Base-by-base conservation (phyloP, 2,113 vertebrate species). In the Monopterus albus region DNA sequence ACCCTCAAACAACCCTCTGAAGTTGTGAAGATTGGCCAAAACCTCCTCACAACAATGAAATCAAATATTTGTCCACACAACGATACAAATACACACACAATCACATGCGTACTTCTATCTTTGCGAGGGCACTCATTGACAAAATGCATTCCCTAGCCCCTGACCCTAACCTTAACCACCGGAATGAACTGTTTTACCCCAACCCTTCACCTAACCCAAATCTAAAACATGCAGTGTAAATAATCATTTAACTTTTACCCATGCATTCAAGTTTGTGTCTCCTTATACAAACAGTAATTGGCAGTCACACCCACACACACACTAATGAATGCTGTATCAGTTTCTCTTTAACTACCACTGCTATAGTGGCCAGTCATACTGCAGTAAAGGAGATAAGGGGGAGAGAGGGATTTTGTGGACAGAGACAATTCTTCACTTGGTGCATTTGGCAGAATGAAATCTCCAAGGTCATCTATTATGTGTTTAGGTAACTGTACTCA, bases 381-480 rank as follows among this genome's bases (percentile, higher is more conserved):
- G 67, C 71, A 84, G 64, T 45, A 65, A 60, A 71, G 38, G 17
- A 43, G 68, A 71, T 47, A 72, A 71, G 62, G 33, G 47, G 6
- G 26, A 62, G 58, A 31, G 31, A 58, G 33, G 33, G 20, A 67
- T 4, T 47, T n/a, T 38, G 28, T 57, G 74, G 53, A 77, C 51
- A 79, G 59, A 72, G 47, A 78, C 72, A 61, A 73, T 80, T 77
- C 71, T 76, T 81, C 73, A 56, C 55, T 61, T 25, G 8, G 38
- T 64, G 66, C 64, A 83, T 75, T 81, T 77, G 57, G 58, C 53
- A 73, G 57, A 76, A 78, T 51, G 42, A 87, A 82, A 75, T 83
- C 71, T 84, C 78, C 68, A 80, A 88, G 76, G 80, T 86, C 78
- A 85, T 87, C 73, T 78, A 23, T 82, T 75, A 57, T 67, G 57